Evolutionary conservation across 2,113 vertebrate species (phyloP), one percentile per base, ranked within the genome.

Genomic region (Cephalopterus ornatus): DNA sequence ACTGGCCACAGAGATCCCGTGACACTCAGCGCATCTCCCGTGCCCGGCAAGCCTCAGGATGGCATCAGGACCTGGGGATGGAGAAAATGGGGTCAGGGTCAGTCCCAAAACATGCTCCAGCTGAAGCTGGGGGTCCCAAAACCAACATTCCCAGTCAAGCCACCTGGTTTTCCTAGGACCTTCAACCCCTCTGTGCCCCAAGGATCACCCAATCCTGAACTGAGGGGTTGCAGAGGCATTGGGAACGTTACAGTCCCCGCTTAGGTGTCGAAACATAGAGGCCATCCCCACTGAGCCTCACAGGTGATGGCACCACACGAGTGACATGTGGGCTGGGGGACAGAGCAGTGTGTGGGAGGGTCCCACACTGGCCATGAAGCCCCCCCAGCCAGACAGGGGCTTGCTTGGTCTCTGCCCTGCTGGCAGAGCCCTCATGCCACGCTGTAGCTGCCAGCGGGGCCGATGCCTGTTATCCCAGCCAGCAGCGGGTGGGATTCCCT

Each of bases 221-320:
- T 24, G 9, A 20, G 56, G n/a, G 19, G 4, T 19, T 53, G n/a
- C 22, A 33, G 26, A 24, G 7, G 1, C 8, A 17, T 66, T 66
- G 8, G 53, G 66, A 80, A 70, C 3, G 5, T n/a, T 44, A 59
- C n/a, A 7, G 35, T 49, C 39, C 27, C 1, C 0, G 4, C 59
- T 61, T 26, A 59, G 50, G 44, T 12, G 8, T 2, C 33, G 18
- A 52, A 58, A 52, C 8, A 73, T 8, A 33, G 8, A 33, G 11
- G 9, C n/a, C 39, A 14, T n/a, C 63, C 19, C 30, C 11, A 11
- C n/a, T 16, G 28, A 47, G 41, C 28, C n/a, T 65, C 14, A 52
- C 13, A 26, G n/a, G 8, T 12, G 8, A 75, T 16, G 5, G 42
- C 30, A 68, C 14, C 23, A 59, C 41, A n/a, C 10, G n/a, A 6